phyloP scores from a whole-genome alignment of 2,797 vertebrate genomes.

The Nothura maculosa region DNA sequence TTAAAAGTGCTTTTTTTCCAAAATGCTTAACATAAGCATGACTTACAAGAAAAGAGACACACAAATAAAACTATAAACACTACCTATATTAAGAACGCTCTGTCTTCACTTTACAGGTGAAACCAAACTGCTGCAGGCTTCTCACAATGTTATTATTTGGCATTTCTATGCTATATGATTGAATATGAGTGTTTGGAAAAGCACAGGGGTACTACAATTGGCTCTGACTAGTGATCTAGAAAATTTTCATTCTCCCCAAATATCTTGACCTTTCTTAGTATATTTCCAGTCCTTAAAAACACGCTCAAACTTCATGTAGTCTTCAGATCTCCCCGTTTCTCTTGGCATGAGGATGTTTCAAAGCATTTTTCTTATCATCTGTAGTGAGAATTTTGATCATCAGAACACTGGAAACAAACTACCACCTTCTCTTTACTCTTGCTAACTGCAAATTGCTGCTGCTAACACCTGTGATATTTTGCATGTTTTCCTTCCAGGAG shows the following conservation, averaged over 20 bases:
- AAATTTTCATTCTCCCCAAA: background rate
- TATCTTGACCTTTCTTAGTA: background rate
- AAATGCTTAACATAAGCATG: conserved; percentile 7
- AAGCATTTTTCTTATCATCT: background rate
- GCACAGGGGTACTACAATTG: background rate
- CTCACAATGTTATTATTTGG: background rate
- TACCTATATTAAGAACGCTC: background rate
- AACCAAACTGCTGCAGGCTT: background rate
- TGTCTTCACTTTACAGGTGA: background rate
- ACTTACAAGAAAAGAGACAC: background rate
- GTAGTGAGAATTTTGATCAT: background rate
- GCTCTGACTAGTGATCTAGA: background rate
- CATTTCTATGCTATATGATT: background rate
- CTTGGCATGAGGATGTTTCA: background rate
- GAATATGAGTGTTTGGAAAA: background rate
- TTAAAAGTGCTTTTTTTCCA: background rate
- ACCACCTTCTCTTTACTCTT: background rate
- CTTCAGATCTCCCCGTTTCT: background rate
- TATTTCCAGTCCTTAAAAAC: background rate
- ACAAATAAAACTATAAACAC: background rate
- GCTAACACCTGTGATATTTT: background rate
- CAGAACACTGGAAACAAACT: background rate
- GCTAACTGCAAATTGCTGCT: background rate
- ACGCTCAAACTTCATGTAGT: background rate
- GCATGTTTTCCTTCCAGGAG: background rate